A percentile compares a stretch with the other conserved stretches of the same genome.
These are phyloP conservation scores for Cyclura pinguis DNA, from an alignment of 2,797 vertebrate genomes.

Conservation along the genomic window DNA sequence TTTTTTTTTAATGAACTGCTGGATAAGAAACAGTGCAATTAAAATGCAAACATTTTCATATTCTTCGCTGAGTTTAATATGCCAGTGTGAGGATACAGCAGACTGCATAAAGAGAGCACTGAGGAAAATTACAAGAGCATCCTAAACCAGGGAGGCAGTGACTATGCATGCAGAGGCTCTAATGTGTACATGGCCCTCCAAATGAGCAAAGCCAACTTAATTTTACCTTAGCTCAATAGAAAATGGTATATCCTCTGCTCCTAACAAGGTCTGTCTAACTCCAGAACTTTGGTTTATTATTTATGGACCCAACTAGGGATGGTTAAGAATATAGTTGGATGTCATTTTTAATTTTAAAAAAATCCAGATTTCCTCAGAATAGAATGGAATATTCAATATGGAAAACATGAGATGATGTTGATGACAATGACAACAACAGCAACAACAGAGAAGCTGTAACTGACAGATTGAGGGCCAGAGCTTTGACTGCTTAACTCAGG, in stretches of 20 bases:
- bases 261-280: not conserved
- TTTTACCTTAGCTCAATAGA: not conserved
- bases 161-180: not conserved
- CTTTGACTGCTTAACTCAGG: too few species aligned
- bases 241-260: not conserved
- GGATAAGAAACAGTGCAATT: conserved; percentile 46
- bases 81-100: conserved; percentile 22
- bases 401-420: too few species aligned
- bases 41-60: conserved; percentile 43
- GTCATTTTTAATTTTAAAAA: too few species aligned
- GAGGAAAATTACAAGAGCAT: not conserved
- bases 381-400: too few species aligned
- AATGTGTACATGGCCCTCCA: not conserved
- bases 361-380: too few species aligned
- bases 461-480: too few species aligned
- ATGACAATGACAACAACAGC: too few species aligned
- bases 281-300: not conserved
- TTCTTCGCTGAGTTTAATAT: conserved; percentile 19
- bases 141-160: too few species aligned
- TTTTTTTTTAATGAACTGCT: conserved; percentile 20
- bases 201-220: not conserved
- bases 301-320: not conserved
- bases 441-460: too few species aligned
- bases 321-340: too few species aligned
- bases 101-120: conserved; percentile 19